Evolutionary conservation across 2,888 invertebrate genomes (phyloP).

Genomic region (Plemyria rubiginata): DNA sequence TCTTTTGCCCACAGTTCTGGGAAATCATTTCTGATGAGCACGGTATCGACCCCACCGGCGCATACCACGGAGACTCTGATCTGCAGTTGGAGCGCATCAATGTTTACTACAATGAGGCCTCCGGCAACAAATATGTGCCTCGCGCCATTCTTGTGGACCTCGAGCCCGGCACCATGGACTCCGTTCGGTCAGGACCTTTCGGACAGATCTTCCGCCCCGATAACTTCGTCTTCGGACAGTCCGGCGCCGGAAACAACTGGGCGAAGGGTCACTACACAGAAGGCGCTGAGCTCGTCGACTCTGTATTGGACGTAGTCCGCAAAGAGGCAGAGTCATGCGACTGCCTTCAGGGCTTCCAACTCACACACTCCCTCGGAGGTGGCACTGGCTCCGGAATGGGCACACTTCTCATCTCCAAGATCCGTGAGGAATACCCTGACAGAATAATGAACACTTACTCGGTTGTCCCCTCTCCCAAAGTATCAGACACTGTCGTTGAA

Average conservation of each 20-base stretch:
- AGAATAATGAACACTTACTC: slow-evolving; percentile 95
- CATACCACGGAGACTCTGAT: slow-evolving; percentile 95
- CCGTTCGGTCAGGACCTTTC: slow-evolving; percentile 88
- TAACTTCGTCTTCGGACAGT: slow-evolving; percentile 89
- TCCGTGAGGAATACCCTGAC: slow-evolving; percentile 96
- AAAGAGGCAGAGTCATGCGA: slow-evolving; percentile 96
- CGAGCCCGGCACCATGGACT: slow-evolving; percentile 86
- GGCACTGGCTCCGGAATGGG: slow-evolving; percentile 84
- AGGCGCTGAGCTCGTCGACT: slow-evolving; percentile 87
- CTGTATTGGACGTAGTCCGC: slow-evolving; percentile 93
- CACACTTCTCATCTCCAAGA: slow-evolving; percentile 94
- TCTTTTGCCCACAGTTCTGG: slow-evolving; percentile 88
- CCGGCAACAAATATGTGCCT: slow-evolving; percentile 81
- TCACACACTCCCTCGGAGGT: slow-evolving; percentile 90
- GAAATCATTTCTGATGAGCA: slow-evolving; percentile 98
- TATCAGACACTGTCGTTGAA: slow-evolving; percentile 87
- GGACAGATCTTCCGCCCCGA: slow-evolving; percentile 91
- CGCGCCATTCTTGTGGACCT: slow-evolving; percentile 77
- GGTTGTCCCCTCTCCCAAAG: slow-evolving; percentile 94
- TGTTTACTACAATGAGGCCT: slow-evolving; percentile 98
- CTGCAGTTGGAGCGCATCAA: slow-evolving; percentile 96
- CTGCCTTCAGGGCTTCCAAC: slow-evolving; percentile 94
- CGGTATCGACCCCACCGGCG: slow-evolving; percentile 96
- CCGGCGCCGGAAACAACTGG: slow-evolving; percentile 86
- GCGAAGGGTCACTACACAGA: slow-evolving; percentile 90